Evolutionary conservation across 2,797 vertebrate genomes (phyloP).

Genomic region (Neomorphus geoffroyi): DNA sequence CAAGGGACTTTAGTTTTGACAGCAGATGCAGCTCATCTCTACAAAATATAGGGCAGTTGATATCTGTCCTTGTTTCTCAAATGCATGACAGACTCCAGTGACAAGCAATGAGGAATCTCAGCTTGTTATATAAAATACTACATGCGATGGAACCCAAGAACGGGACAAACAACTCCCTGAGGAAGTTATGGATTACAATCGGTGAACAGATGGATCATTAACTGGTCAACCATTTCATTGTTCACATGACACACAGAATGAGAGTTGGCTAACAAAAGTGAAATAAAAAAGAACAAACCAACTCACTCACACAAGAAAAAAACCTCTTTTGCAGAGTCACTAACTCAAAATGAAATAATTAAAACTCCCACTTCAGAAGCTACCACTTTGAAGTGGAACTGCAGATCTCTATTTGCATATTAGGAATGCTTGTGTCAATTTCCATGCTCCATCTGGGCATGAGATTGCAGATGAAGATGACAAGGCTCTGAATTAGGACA

Average conservation of each 20-base stretch:
- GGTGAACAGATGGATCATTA: slow-evolving; percentile 38
- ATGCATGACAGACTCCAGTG: neutral
- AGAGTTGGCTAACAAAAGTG: neutral
- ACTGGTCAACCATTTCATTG: neutral
- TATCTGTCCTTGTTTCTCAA: neutral
- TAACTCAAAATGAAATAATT: slow-evolving; percentile 53
- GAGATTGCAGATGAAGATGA: slow-evolving; percentile 45
- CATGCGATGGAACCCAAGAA: slow-evolving; percentile 19
- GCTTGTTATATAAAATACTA: slow-evolving; percentile 1
- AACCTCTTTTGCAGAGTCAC: slow-evolving; percentile 37
- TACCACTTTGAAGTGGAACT: slow-evolving; percentile 55
- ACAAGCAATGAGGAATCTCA: neutral
- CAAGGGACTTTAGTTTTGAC: neutral
- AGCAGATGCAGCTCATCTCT: neutral
- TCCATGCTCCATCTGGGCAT: slow-evolving; percentile 41
- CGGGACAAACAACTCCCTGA: slow-evolving; percentile 10
- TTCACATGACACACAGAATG: neutral
- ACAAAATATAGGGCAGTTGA: neutral
- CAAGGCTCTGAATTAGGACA: slow-evolving; percentile 48
- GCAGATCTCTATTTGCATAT: slow-evolving; percentile 39
- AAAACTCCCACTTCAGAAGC: slow-evolving; percentile 55
- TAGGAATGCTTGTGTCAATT: slow-evolving; percentile 5
- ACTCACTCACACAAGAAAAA: neutral
- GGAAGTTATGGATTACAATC: slow-evolving; percentile 34
- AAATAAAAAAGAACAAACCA: neutral